Base-by-base conservation (phyloP, 2,113 vertebrate species). In the Pterophyllum scalare region DNA sequence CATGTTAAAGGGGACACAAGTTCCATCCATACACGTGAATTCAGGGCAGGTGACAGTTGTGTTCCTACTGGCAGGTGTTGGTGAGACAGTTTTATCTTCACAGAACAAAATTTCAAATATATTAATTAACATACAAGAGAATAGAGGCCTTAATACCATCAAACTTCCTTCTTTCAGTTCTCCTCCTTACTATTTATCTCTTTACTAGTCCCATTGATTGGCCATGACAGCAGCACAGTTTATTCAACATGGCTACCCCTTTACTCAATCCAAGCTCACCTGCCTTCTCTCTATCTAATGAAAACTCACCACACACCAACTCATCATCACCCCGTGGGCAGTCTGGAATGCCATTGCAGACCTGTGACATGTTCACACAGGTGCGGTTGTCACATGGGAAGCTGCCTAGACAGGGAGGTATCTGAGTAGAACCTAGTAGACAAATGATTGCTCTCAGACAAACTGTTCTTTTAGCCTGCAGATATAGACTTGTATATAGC, bases 281-380 rank as follows among this genome's bases (percentile, higher is more conserved):
- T 58, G 8, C 22, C 26, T n/a, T 64, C 46, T 13, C 5, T 12
- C 35, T 70, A 67, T 72, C 33, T 86, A 24, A 1, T 33, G 26
- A 85, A 22, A 84, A 94, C 96, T 95, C 86, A 97, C 96, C 96
- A 52, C 97, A 97, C 67, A 94, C 83, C 70, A 94, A 80, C 93
- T 97, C 97, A 2, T 98, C 97, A 20, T 98, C 94, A 1, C 95
- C 96, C 17, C 49, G 83, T 2, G 96, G 94, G 86, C 97, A 97
- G 91, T 97, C 94, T 0, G 82, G 58, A 56, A 94, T 6, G 0
- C 96, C 96, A 0, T 97, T 93, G 3, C 97, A 97, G 85, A 97
- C 95, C 17, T 65, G 79, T 0, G 94, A 92, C 13, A 79, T 20
- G n/a, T 95, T 96, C 77, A 97, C 95, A 89, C 97, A 98, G 2